Evolutionary conservation across 2,113 vertebrate genomes (phyloP).

Genomic region (Pyxicephalus adspersus): DNA sequence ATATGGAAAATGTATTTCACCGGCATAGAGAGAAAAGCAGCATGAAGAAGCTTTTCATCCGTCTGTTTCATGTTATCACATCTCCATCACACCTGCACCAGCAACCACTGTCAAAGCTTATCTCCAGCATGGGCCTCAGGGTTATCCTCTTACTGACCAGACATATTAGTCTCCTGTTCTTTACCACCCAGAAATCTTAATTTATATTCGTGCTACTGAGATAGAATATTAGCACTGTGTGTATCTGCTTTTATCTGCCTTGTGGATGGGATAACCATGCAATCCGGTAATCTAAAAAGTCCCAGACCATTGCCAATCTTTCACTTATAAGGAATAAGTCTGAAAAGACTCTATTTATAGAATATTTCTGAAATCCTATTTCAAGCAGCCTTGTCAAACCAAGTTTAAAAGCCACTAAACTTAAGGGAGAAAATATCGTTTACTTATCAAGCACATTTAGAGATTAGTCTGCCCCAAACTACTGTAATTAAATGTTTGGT

Average conservation of each 20-base stretch:
- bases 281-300: background rate
- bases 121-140: background rate
- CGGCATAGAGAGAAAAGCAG: too few relatives aligned
- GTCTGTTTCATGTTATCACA: background rate
- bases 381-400: too few relatives aligned
- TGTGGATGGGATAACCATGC: background rate
- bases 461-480: too few relatives aligned
- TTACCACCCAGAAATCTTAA: slow-evolving; percentile 2
- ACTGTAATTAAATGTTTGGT: too few relatives aligned
- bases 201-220: background rate
- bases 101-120: background rate
- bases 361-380: too few relatives aligned
- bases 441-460: too few relatives aligned
- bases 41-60: background rate
- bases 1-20: background rate
- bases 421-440: too few relatives aligned
- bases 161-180: background rate
- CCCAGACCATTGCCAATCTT: background rate
- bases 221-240: slow-evolving; percentile 16
- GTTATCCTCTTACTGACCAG: background rate
- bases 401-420: too few relatives aligned
- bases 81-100: background rate
- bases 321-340: slow-evolving; percentile 42
- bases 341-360: slow-evolving; percentile 17
- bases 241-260: background rate